Evolutionary conservation across 2,113 vertebrate species (phyloP).

Genomic region (Tetrao urogallus): DNA sequence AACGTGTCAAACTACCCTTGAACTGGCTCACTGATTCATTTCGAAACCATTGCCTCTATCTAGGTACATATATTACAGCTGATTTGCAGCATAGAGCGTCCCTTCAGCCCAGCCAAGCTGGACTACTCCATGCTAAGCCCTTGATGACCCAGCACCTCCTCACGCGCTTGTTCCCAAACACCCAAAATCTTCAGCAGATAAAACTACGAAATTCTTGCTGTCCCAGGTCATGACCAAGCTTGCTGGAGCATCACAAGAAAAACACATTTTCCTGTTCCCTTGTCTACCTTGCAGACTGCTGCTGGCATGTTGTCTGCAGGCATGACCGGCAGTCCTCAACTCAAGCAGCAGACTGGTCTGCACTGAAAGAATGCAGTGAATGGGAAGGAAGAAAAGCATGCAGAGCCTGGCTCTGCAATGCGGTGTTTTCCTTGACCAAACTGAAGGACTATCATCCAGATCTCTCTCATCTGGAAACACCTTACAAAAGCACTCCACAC

Average conservation of each 20-base stretch:
- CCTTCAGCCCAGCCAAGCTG: background rate
- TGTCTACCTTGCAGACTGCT: background rate
- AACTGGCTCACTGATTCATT: background rate
- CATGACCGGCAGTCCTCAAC: background rate
- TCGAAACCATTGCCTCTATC: background rate
- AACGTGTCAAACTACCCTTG: background rate
- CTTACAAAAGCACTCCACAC: background rate
- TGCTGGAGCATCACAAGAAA: background rate
- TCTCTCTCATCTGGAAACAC: slow-evolving; percentile 32
- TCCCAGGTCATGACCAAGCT: rapidly evolving
- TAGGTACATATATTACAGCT: background rate
- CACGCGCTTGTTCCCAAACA: no score
- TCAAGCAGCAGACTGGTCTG: background rate
- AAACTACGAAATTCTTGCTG: background rate
- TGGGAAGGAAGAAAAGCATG: background rate
- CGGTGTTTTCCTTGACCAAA: background rate
- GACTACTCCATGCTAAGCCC: background rate
- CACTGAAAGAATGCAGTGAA: background rate
- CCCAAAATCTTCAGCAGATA: background rate
- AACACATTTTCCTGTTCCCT: background rate
- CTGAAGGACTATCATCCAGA: background rate
- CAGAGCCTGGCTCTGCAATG: background rate
- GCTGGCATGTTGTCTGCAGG: background rate
- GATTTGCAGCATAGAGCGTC: background rate
- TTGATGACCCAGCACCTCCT: background rate